Evolutionary conservation across 1,140 invertebrate genomes (phyloP), one percentile per base, ranked within the genome.

Genomic region (Berghia stephanieae): DNA sequence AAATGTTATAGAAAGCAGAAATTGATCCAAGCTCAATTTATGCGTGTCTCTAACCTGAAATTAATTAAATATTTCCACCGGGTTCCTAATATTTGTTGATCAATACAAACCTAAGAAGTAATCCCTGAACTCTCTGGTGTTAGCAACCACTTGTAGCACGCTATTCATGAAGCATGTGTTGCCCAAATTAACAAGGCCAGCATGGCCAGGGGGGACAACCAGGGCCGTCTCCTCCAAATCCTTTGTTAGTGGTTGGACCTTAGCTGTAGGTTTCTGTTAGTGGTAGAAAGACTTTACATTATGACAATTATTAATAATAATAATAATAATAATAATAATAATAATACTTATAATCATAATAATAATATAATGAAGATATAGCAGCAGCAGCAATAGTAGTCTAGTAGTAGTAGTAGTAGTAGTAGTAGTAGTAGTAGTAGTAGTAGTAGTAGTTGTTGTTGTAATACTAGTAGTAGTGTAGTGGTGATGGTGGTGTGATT

Each of bases 131-230:
- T 88, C 87, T 27, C 82, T 79, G 8, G 85, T 88, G 78, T 89
- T 89, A 27, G 89, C 85, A n/a, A 92, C 81, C 77, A 87, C 89
- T 82, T 92, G 91, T 27, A 92, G 74, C 13, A 90, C 87, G 57
- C 88, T 87, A 79, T 90, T 90, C 88, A 90, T 89, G 79, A 90
- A 90, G 78, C 89, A 90, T 2, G 89, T 90, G 78, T 90, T 90
- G 13, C 89, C 89, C 8, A 90, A 77, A 78, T 90, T 90, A 63
- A 88, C 87, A 13, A 90, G 81, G 2, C 89, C 89, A 2, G 87
- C 88, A 55, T 81, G 83, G 46, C 88, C 88, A 21, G 81, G 84
- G 34, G 67, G 49, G 34, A 77, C 77, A 52, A 85, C 78, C 40
- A 75, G 70, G 16, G 55, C 76, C 24, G 72, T 72, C 5, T 78